These are phyloP conservation scores for Aporophyla lueneburgensis DNA, from an alignment of 2,888 invertebrate genomes.

Conservation along the genomic window DNA sequence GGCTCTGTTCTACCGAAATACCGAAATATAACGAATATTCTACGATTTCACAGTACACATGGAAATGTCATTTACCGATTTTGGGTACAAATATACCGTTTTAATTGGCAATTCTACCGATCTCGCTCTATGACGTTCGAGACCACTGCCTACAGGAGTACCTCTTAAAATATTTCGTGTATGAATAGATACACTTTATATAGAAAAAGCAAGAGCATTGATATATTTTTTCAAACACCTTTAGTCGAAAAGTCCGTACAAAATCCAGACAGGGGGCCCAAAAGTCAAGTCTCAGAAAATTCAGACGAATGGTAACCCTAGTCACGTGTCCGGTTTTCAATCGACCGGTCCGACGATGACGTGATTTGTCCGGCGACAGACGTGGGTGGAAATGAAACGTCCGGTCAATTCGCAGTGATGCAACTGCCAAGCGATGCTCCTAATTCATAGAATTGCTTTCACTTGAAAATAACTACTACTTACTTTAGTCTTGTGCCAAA, in stretches of 20 bases:
- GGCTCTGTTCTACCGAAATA: too few relatives aligned
- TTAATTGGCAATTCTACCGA: too few relatives aligned
- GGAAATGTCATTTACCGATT: too few relatives aligned
- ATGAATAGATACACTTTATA: too few relatives aligned
- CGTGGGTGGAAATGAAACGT: slow-evolving; percentile 56
- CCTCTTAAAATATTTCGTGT: too few relatives aligned
- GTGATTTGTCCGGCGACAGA: slow-evolving; percentile 38
- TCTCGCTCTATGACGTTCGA: too few relatives aligned
- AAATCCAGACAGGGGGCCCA: background rate
- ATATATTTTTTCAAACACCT: too few relatives aligned
- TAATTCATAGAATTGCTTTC: slow-evolving; percentile 23
- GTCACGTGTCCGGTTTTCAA: slow-evolving; percentile 1
- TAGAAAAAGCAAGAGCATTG: background rate
- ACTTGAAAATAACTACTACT: background rate
- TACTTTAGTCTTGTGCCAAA: background rate
- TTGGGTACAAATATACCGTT: too few relatives aligned
- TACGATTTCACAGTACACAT: too few relatives aligned
- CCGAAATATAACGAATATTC: too few relatives aligned
- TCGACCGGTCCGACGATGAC: background rate
- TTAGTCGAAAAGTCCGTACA: too few relatives aligned
- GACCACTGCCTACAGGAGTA: too few relatives aligned
- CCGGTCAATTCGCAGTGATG: slow-evolving; percentile 35
- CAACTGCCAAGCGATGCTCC: slow-evolving; percentile 28
- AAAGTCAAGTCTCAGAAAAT: background rate
- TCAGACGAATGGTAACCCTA: background rate